A percentile compares a stretch with the other conserved stretches of the same genome.
These are phyloP conservation scores for Drosophila mulleri DNA, from an alignment of 2,888 invertebrate species.

Conservation along the genomic window DNA sequence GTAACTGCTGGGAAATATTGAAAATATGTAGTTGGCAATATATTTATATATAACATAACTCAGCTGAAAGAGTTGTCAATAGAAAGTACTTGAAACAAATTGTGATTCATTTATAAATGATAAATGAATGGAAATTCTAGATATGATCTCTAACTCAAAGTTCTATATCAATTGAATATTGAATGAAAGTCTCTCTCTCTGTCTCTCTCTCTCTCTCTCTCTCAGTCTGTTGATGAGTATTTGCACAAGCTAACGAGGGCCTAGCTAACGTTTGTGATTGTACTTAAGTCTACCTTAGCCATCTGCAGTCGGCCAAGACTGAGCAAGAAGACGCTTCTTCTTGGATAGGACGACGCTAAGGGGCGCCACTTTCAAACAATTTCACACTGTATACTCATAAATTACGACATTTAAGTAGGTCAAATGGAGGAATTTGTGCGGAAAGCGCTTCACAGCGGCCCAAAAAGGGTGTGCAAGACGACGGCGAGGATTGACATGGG, in stretches of 20 bases:
- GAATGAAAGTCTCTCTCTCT: neutral
- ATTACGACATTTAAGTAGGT: constrained; percentile 82
- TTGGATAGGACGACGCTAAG: constrained; percentile 36
- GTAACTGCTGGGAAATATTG: too few relatives aligned
- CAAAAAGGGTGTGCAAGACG: constrained; percentile 52
- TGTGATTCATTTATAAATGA: too few relatives aligned
- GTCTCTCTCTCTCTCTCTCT: too few relatives aligned
- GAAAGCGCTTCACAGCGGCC: constrained; percentile 73
- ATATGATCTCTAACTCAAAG: neutral
- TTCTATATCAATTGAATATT: neutral
- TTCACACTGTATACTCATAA: constrained; percentile 81
- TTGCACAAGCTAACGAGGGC: neutral
- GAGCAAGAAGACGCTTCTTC: constrained; percentile 23
- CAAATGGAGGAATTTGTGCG: constrained; percentile 83
- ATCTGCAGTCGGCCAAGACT: constrained; percentile 2
- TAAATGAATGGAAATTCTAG: neutral
- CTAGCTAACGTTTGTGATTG: constrained; percentile 1
- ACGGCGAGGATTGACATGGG: constrained; percentile 22
- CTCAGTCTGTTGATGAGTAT: neutral
- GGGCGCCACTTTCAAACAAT: constrained; percentile 73
- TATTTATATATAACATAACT: too few relatives aligned
- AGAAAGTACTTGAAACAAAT: too few relatives aligned
- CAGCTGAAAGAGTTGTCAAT: too few relatives aligned
- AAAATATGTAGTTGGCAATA: too few relatives aligned
- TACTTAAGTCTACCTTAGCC: constrained; percentile 32